Percentiles rank a stretch among this genome's conserved stretches.
Evolutionary conservation across 2,113 vertebrate genomes (phyloP).

Genomic region (Alligator sinensis): DNA sequence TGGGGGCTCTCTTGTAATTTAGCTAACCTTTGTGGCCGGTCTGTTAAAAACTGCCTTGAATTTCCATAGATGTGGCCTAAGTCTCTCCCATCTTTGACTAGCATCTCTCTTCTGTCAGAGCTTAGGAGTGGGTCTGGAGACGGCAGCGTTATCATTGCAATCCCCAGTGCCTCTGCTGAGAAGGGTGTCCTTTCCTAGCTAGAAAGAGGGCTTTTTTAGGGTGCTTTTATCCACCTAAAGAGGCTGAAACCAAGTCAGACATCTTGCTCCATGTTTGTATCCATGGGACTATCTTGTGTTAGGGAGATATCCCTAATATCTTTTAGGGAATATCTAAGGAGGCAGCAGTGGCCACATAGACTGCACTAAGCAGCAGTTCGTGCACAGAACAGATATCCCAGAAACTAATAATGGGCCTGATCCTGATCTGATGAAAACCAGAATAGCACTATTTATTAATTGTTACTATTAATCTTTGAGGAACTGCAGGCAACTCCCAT

Average conservation of each 20-base stretch:
- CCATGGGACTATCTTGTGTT: neutral
- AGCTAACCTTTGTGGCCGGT: neutral
- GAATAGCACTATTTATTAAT: neutral
- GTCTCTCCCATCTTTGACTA: neutral
- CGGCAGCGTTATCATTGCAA: no score
- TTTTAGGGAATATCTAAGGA: neutral
- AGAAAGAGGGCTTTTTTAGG: neutral
- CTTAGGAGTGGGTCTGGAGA: neutral
- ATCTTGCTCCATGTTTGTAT: neutral
- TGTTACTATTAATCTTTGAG: neutral
- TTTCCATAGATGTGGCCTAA: neutral
- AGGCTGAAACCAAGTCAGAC: neutral
- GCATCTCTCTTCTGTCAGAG: neutral
- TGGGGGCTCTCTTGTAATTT: neutral
- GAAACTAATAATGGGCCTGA: neutral
- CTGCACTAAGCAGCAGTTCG: neutral
- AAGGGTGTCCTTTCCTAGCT: no score
- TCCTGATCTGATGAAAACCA: neutral
- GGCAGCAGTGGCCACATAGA: neutral
- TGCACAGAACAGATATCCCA: neutral
- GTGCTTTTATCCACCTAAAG: neutral
- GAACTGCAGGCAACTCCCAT: neutral
- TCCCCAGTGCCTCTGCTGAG: neutral
- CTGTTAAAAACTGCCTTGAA: neutral
- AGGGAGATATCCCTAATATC: no score